Percentiles rank a stretch among this genome's conserved stretches.
These are phyloP conservation scores for Sarcoramphus papa DNA, from an alignment of 2,797 vertebrate species.

Conservation along the genomic window DNA sequence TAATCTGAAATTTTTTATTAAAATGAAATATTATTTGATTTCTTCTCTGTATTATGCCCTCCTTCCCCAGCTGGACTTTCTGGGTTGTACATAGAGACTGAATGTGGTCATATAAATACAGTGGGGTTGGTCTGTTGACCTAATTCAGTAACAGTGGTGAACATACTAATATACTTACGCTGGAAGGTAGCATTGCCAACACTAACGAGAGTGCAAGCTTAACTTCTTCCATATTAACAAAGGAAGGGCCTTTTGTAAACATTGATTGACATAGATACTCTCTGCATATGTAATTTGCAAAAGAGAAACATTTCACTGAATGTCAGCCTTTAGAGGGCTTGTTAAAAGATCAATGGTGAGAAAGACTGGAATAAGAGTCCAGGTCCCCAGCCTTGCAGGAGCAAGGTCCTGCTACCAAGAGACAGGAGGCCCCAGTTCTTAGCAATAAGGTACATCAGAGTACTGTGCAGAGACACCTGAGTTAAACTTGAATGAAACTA, in stretches of 20 bases:
- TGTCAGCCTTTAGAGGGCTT: not conserved
- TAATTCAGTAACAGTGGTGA: not conserved
- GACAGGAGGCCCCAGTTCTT: not conserved
- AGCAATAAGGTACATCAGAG: not conserved
- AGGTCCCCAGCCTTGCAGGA: not conserved
- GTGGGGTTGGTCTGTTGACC: not conserved
- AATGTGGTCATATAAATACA: not conserved
- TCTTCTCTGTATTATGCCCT: not conserved
- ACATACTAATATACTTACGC: not conserved
- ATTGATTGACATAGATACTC: not conserved
- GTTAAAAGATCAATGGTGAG: not conserved
- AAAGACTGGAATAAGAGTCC: not conserved
- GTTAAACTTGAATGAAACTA: not conserved
- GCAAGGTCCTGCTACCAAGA: rapidly evolving
- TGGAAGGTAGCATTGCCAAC: not conserved
- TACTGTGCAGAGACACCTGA: not conserved
- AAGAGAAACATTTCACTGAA: not conserved
- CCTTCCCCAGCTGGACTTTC: not conserved
- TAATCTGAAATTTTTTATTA: not conserved
- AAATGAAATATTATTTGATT: not conserved
- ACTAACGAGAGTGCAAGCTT: not conserved
- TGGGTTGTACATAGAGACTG: not conserved
- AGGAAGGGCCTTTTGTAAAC: not conserved
- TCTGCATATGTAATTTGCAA: not conserved
- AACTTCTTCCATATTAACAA: not conserved